Base-by-base conservation (phyloP, 2,797 vertebrate genomes). In the Mus minutoides region DNA sequence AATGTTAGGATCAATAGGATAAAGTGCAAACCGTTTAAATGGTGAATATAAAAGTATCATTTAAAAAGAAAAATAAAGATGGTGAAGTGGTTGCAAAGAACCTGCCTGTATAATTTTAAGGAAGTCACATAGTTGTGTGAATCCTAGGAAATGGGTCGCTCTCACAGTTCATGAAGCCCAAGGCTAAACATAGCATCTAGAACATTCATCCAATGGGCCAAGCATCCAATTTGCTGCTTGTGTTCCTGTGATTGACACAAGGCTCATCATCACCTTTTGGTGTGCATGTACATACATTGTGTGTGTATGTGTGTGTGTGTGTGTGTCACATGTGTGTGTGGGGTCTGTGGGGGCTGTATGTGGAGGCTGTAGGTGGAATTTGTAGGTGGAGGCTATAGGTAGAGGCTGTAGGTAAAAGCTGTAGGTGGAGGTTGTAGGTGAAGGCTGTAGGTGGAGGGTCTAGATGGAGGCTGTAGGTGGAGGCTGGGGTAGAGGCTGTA, bases 21-120 rank as follows among this genome's bases (percentile, higher is more conserved):
- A 77, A 94, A 26, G 64, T 62, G 62, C 0, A 91, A 92, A 91
- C 77, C 19, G 56, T 84, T 92, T 91, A 90, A 96, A 77, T 46
- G 62, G 37, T n/a, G 58, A 80, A 13, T 69, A 87, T 62, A 69
- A 84, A 90, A 78, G 85, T 73, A 92, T n/a, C n/a, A 73, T 91
- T 64, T 83, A n/a, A 17, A 9, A 22, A 92, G 29, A 34, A 1
- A 86, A 85, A 73, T 69, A 69, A 58, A 62, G n/a, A 79, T 69
- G 79, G 85, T 56, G n/a, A 92, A 92, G 79, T 14, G 11, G 7
- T 3, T 22, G 9, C 40, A 71, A 75, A 75, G 40, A 90, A 64
- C 88, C 86, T 0, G 0, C 31, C 10, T 19, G 54, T 84, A 82
- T 64, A 62, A 58, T 24, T 56, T 82, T 94, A 64, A 85, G 31